phyloP scores from a whole-genome alignment of 2,888 invertebrate genomes.

The Amblyjoppa proteus region DNA sequence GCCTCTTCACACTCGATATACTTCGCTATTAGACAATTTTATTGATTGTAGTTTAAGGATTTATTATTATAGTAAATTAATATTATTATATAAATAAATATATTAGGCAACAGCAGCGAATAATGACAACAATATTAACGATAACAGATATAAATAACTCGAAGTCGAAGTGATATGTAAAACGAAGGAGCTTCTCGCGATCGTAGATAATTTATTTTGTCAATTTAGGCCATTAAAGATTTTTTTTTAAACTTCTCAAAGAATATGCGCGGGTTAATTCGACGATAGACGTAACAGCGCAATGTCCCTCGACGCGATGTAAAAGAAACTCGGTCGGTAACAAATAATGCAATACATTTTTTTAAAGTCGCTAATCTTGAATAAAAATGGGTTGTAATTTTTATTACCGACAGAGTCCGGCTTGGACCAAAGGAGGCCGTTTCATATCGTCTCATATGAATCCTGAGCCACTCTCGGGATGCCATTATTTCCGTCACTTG shows the following conservation, averaged over 20 bases:
- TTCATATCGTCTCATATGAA: background rate
- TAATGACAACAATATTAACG: slow-evolving; percentile 38
- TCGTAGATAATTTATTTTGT: slow-evolving; percentile 6
- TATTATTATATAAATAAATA: slow-evolving; percentile 25
- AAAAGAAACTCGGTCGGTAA: too few species aligned
- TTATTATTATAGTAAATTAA: slow-evolving; percentile 25
- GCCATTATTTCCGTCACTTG: background rate
- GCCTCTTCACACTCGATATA: slow-evolving; percentile 77
- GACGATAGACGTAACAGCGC: too few species aligned
- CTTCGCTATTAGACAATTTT: slow-evolving; percentile 71
- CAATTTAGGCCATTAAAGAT: background rate
- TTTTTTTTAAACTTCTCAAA: background rate
- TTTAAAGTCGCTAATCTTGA: too few species aligned
- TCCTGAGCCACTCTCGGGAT: background rate
- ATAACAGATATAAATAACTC: slow-evolving; percentile 37
- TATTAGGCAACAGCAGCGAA: slow-evolving; percentile 45
- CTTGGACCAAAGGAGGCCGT: too few species aligned
- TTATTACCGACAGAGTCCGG: too few species aligned
- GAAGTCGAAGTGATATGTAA: slow-evolving; percentile 9
- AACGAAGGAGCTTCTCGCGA: slow-evolving; percentile 20
- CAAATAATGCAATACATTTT: too few species aligned
- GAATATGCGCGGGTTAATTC: background rate
- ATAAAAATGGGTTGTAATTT: too few species aligned
- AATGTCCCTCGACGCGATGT: too few species aligned
- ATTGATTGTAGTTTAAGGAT: slow-evolving; percentile 44